Conservation (phyloP, 2,797 vertebrate species). For the Sparus aurata region DNA sequence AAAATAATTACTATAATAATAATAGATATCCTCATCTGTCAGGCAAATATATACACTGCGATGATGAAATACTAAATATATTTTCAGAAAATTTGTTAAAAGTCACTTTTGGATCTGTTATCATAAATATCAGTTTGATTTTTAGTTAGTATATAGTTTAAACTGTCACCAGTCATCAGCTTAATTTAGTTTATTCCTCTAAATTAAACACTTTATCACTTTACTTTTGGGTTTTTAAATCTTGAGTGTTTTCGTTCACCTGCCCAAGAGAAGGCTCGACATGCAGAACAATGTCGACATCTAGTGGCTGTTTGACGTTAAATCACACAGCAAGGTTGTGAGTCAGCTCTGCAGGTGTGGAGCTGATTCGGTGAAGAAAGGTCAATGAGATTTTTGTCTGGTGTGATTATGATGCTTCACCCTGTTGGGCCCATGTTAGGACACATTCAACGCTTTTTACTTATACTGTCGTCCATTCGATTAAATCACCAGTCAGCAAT, state of each 20-base stretch:
- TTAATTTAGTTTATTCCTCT: not conserved
- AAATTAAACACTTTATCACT: not conserved
- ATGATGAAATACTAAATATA: not conserved
- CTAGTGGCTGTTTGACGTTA: constrained; percentile 31
- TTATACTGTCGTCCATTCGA: not conserved
- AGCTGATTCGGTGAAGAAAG: not conserved
- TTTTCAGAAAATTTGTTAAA: not conserved
- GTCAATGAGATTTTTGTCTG: not conserved
- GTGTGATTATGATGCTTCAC: not conserved
- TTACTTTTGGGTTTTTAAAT: not conserved
- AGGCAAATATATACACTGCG: not conserved
- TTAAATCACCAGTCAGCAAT: not conserved
- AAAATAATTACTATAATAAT: not conserved
- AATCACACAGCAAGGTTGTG: not conserved
- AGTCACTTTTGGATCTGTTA: not conserved
- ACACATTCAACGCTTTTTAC: not conserved
- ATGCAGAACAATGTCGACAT: constrained; percentile 29
- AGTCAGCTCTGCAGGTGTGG: not conserved
- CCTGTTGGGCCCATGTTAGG: not conserved
- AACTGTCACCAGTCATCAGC: not conserved
- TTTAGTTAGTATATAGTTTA: not conserved
- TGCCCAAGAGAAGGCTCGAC: not conserved
- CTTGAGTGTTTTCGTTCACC: not conserved
- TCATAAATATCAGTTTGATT: not conserved
- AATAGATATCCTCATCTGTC: too few species aligned